phyloP scores from a whole-genome alignment of 2,113 vertebrate genomes.

The Scalopus aquaticus region DNA sequence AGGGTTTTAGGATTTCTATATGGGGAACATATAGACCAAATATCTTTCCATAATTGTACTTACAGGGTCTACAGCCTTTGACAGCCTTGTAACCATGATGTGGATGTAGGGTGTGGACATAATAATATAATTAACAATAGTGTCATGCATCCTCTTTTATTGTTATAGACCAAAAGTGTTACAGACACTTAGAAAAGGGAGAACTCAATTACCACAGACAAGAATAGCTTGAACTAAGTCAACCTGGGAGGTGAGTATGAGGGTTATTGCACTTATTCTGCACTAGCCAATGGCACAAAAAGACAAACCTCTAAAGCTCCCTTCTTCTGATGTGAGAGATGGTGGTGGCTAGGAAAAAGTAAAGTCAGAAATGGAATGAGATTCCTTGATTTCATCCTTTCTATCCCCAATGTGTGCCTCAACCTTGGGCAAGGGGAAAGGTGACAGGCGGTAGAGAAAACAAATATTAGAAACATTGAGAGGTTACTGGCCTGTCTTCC shows the following conservation, averaged over 20 bases:
- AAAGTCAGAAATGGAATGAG: not conserved
- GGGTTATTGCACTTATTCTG: not conserved
- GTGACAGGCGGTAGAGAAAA: not conserved
- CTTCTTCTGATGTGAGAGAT: not conserved
- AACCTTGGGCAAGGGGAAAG: not conserved
- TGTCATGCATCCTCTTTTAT: not conserved
- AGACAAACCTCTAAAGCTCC: not conserved
- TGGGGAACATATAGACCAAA: not conserved
- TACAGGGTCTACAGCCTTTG: not conserved
- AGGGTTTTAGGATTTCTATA: not conserved
- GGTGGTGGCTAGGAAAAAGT: not conserved
- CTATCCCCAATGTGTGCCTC: too few relatives aligned
- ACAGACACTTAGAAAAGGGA: not conserved
- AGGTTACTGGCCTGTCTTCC: not conserved
- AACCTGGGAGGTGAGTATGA: not conserved
- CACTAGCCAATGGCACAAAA: not conserved
- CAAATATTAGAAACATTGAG: not conserved
- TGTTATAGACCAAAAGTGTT: not conserved
- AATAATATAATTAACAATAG: not conserved
- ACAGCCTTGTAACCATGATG: not conserved
- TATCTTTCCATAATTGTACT: not conserved
- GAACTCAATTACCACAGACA: not conserved
- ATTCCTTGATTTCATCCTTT: not conserved
- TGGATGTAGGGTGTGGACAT: not conserved
- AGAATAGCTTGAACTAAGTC: not conserved